Evolutionary conservation across 1,140 invertebrate species (phyloP).

Genomic region (Glossosoma conforme): DNA sequence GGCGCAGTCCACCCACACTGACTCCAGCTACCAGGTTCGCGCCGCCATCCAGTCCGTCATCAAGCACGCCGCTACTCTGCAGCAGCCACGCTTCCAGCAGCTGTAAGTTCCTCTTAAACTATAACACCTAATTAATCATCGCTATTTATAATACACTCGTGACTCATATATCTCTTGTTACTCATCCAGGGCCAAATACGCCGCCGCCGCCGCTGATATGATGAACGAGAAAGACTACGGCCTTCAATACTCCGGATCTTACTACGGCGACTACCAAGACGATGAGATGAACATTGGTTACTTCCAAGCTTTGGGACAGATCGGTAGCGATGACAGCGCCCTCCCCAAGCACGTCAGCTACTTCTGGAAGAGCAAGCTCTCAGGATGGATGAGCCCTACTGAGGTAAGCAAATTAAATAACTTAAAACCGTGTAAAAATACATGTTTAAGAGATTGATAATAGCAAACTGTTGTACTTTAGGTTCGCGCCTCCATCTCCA

Average conservation of each 20-base stretch:
- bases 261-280: conserved; percentile 37
- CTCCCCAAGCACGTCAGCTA: conserved; percentile 48
- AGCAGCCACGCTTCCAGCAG: conserved; percentile 35
- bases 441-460: conserved; percentile 11
- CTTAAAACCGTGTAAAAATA: not conserved
- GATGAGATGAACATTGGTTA: conserved; percentile 44
- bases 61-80: conserved; percentile 44
- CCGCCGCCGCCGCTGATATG: conserved; percentile 49
- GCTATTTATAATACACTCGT: not conserved
- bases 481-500: conserved; percentile 47
- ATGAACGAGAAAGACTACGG: conserved; percentile 52
- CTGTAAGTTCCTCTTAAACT: conserved; percentile 44
- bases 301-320: conserved; percentile 38
- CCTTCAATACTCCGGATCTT: conserved; percentile 46
- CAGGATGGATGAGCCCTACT: conserved; percentile 42
- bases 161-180: conserved; percentile 27
- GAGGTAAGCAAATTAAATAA: conserved; percentile 37
- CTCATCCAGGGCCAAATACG: conserved; percentile 48
- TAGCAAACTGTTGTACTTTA: too few species aligned
- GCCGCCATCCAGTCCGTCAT: conserved; percentile 57
- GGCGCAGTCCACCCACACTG: conserved; percentile 60
- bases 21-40: conserved; percentile 57
- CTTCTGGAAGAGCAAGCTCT: conserved; percentile 37
- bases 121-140: not conserved
- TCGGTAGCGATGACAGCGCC: conserved; percentile 52